Evolutionary conservation across 2,888 invertebrate genomes (phyloP), one percentile per base, ranked within the genome.

Genomic region (Cactoblastis cactorum): DNA sequence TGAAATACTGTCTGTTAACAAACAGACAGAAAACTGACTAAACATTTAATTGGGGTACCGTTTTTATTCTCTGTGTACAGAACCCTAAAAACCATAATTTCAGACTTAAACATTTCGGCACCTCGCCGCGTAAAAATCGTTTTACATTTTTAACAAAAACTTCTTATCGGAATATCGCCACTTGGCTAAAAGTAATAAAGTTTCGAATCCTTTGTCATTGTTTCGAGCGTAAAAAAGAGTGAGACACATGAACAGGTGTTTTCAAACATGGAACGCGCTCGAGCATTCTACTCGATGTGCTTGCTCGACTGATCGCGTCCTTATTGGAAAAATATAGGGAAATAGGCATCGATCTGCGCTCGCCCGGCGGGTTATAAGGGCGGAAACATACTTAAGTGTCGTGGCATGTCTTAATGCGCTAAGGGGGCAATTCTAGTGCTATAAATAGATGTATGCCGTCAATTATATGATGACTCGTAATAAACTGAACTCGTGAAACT

Each of bases 251-350:
- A 32, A 54, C 65, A 67, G 67, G 60, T 65, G 67, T 66, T 62
- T 59, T 67, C 63, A 62, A 63, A 70, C 65, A 66, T 45, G 62
- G 53, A 39, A 54, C 55, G 53, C 63, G 65, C 50, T 56, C 54
- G 55, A 62, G 66, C 69, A 61, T 61, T 57, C 57, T 59, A 54
- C 60, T 57, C 57, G 59, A 56, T 58, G 58, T 56, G 55, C 62
- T 41, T 62, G 62, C 67, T 61, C 54, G 56, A 59, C 55, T 61
- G 60, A 50, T 53, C 59, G 51, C 52, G 56, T 57, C 58, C 62
- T 67, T 67, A 67, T 65, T 65, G 65, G 61, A 63, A 65, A 64
- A 64, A 68, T 65, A 66, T 63, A 63, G 57, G 60, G 59, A 61
- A 56, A 53, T 53, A 47, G 58, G 51, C 60, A 63, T 62, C 62